Base-by-base conservation (phyloP, 2,797 vertebrate genomes). In the Rhinella marina region DNA sequence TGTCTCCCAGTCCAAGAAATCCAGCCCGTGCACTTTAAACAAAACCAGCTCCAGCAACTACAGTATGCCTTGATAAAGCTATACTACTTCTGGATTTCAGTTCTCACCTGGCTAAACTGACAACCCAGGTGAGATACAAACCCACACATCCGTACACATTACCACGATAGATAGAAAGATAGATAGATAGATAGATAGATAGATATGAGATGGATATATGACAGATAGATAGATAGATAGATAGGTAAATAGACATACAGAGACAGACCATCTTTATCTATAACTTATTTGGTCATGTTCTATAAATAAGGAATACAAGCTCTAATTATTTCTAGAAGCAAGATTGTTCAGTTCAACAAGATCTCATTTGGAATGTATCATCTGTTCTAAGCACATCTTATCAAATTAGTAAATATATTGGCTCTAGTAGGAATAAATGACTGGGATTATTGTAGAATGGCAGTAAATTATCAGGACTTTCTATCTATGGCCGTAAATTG, bases 401-500 rank as follows among this genome's bases (percentile, higher is more conserved):
- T 61, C 32, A 77, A 75, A 85, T 76, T 50, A 77, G 72, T 76
- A 62, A 76, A 85, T 62, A 50, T 48, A 62, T 64, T 59, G 27
- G 12, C 52, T 84, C 52, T 25, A 59, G 23, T 21, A 50, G 21
- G 50, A 85, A 64, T 75, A 62, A 85, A 76, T 85, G 57, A 50
- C 48, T 19, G 41, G 8, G 54, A 86, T 80, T 86, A 81, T 70
- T 86, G 21, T 14, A 72, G 61, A 52, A 73, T 52, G 59, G 59
- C 59, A 66, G n/a, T 81, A 81, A 86, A 81, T 86, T 81, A 81
- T 86, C n/a, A 21, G 41, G 77, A 9, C 14, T 3, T 70, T 23
- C 25, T 56, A 79, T 68, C 61, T 66, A 13, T 68, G 32, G 57
- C 32, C 52, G 84, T 64, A 50, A 78, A 77, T 77, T 52, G n/a